Conservation (phyloP, 2,113 vertebrate species). For the Thinocorus orbignyianus region DNA sequence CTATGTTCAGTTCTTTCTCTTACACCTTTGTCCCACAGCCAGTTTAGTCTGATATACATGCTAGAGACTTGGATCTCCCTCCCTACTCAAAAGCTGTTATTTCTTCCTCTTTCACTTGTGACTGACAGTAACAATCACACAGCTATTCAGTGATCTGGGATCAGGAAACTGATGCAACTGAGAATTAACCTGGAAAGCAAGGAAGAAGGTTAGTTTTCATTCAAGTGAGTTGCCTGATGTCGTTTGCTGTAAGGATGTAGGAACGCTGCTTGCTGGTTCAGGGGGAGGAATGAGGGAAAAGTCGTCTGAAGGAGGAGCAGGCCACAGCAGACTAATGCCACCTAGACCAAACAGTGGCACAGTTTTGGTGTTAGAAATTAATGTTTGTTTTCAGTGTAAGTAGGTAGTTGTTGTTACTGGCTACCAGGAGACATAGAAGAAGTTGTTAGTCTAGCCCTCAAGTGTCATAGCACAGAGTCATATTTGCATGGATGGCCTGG, state of each 20-base stretch:
- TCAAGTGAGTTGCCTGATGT: neutral
- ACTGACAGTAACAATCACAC: neutral
- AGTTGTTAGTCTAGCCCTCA: neutral
- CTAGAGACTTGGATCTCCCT: neutral
- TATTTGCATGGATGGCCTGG: neutral
- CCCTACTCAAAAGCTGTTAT: neutral
- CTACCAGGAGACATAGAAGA: neutral
- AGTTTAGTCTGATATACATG: neutral
- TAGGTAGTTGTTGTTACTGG: neutral
- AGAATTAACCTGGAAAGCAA: neutral
- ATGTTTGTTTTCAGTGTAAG: neutral
- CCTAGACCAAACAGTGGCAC: neutral
- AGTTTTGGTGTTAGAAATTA: neutral
- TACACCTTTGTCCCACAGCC: neutral
- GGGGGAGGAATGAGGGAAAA: neutral
- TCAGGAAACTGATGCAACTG: neutral
- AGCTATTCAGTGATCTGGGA: neutral
- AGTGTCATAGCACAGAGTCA: neutral
- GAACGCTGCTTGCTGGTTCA: neutral
- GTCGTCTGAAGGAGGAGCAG: neutral
- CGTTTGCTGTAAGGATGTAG: neutral
- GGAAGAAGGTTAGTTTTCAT: neutral
- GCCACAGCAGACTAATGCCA: neutral
- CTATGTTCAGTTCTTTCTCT: neutral
- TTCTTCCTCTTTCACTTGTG: neutral